phyloP scores from a whole-genome alignment of 1,140 invertebrate species.

The Armadillidium nasatum region DNA sequence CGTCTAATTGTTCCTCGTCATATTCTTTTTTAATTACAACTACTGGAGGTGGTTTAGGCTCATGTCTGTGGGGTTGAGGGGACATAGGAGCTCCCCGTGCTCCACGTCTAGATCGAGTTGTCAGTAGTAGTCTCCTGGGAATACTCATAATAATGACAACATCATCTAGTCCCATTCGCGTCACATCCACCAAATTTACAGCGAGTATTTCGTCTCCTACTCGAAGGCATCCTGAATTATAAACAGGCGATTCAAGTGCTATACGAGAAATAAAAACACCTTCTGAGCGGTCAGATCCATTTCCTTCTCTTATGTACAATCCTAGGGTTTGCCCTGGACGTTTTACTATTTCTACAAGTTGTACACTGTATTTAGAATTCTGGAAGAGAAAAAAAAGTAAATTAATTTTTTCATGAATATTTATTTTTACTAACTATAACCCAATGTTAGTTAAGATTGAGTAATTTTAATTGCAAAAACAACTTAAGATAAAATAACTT shows the following conservation, averaged over 20 bases:
- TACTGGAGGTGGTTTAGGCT: constrained; percentile 83
- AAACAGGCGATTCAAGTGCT: constrained; percentile 91
- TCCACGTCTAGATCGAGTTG: constrained; percentile 62
- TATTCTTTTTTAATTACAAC: constrained; percentile 74
- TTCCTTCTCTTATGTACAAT: constrained; percentile 94
- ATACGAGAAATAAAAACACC: constrained; percentile 98
- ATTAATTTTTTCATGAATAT: no score
- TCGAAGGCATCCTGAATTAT: constrained; percentile 87
- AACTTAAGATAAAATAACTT: no score
- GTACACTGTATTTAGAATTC: constrained; percentile 74
- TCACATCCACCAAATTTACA: constrained; percentile 95
- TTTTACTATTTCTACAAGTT: constrained; percentile 98
- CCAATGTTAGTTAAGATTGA: no score
- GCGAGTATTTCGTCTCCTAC: constrained; percentile 98
- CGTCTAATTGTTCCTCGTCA: constrained; percentile 71
- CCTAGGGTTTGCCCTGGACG: constrained; percentile 96
- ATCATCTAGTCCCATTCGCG: constrained; percentile 95
- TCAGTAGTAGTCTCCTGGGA: constrained; percentile 86
- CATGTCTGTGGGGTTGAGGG: constrained; percentile 62
- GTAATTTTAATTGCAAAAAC: no score
- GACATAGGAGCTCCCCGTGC: constrained; percentile 55
- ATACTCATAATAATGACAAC: constrained; percentile 99
- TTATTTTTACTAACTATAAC: no score
- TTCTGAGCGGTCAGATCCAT: constrained; percentile 84
- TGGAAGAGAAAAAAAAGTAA: no score